Percentiles rank a stretch among this genome's conserved stretches.
phyloP scores from a whole-genome alignment of 1,140 invertebrate species.

The Drosophila subpulchrella region DNA sequence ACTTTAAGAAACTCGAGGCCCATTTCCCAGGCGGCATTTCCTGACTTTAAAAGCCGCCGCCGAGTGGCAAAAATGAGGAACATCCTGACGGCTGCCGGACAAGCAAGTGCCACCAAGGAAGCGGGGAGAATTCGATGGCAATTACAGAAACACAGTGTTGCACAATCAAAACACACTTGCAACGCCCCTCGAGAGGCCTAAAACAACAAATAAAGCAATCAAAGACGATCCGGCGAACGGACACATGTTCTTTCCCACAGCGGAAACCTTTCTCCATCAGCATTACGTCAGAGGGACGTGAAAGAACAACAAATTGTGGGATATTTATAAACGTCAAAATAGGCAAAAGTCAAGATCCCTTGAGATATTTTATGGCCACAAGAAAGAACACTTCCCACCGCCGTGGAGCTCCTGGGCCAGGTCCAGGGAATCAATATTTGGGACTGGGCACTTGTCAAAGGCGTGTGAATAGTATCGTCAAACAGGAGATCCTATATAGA shows the following conservation, averaged over 20 bases:
- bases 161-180: constrained; percentile 80
- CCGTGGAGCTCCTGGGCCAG: constrained; percentile 31
- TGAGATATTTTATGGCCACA: constrained; percentile 66
- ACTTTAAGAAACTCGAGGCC: not conserved
- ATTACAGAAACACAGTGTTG: constrained; percentile 56
- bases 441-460: constrained; percentile 61
- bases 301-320: constrained; percentile 70
- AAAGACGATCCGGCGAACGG: constrained; percentile 45
- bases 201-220: constrained; percentile 84
- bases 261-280: constrained; percentile 78
- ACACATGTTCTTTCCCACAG: constrained; percentile 75
- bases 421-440: not conserved
- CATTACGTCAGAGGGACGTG: constrained; percentile 65
- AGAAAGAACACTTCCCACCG: constrained; percentile 33
- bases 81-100: constrained; percentile 61
- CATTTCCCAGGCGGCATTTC: constrained; percentile 15
- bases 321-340: constrained; percentile 84
- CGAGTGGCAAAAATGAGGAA: constrained; percentile 48
- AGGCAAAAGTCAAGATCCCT: constrained; percentile 65
- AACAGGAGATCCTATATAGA: constrained; percentile 44
- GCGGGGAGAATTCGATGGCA: constrained; percentile 67
- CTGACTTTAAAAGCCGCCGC: constrained; percentile 23
- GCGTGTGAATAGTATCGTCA: constrained; percentile 81
- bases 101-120: constrained; percentile 71
- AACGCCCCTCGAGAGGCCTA: constrained; percentile 68